Base-by-base conservation (phyloP, 2,797 vertebrate species). In the Neopelma chrysocephalum region DNA sequence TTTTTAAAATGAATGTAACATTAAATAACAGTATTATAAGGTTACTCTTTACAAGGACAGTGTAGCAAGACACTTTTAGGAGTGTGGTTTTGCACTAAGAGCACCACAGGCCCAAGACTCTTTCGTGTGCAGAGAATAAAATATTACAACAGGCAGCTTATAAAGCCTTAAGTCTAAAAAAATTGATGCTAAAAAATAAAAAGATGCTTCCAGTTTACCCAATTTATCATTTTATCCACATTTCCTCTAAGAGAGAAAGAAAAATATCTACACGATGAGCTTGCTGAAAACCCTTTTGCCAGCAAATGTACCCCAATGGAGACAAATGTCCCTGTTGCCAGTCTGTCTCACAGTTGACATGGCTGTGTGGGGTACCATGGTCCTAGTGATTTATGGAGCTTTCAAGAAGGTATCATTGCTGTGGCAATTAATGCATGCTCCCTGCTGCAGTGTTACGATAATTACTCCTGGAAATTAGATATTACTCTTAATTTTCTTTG, bases 401-500 rank as follows among this genome's bases (percentile, higher is more conserved):
- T 97, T 98, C 96, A 97, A 80, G 61, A 80, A 96, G 50, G 87
- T 98, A 96, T 96, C 72, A 34, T 94, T 96, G 89, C 83, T 71
- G 64, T 95, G 91, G 96, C 97, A 98, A 97, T 98, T 98, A 97
- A 97, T 97, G 93, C 89, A 32, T 90, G 83, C 82, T 97, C 94
- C 93, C 92, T 95, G 89, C 94, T 97, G 94, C 93, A 96, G 92
- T 96, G 86, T 96, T 96, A 92, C 47, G n/a, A 94, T 97, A 97
- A 98, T 98, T 97, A 94, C 94, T 96, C 87, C 89, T 97, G 89
- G 93, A 98, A 97, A 98, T 98, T 96, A 97, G 96, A 97, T 97
- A 98, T 96, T 98, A 97, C 95, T 98, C 97, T 97, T 97, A 94
- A 98, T 98, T 98, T 98, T 97, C 94, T 96, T 98, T 90, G 85